These are phyloP conservation scores for Drosophila paranaensis DNA, from an alignment of 2,888 invertebrate species.

Conservation along the genomic window DNA sequence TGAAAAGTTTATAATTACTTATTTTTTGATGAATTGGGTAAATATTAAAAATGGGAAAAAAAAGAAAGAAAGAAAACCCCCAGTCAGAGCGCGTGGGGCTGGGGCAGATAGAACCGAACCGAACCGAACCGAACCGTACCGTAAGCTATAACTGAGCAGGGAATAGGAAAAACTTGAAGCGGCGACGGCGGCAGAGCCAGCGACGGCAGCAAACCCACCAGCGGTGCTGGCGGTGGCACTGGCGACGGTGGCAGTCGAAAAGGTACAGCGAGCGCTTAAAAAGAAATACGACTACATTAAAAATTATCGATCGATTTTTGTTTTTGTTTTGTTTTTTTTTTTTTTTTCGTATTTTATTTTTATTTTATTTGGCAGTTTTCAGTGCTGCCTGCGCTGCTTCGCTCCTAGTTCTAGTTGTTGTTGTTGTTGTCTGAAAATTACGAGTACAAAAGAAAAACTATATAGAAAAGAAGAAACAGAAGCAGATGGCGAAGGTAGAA, in stretches of 20 bases:
- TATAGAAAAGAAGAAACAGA: slow-evolving; percentile 6
- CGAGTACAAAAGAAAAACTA: slow-evolving; percentile 26
- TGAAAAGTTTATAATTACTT: slow-evolving; percentile 84
- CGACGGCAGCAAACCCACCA: background rate
- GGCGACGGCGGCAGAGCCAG: slow-evolving; percentile 20
- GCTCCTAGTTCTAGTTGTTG: background rate
- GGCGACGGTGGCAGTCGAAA: slow-evolving; percentile 45
- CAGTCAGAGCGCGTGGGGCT: slow-evolving; percentile 2
- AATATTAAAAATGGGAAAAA: slow-evolving; percentile 76
- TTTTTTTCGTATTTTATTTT: slow-evolving; percentile 25
- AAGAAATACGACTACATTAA: slow-evolving; percentile 80
- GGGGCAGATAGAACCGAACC: slow-evolving; percentile 23
- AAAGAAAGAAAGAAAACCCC: slow-evolving; percentile 14
- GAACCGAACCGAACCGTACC: slow-evolving; percentile 24
- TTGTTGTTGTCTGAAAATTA: slow-evolving; percentile 17
- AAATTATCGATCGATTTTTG: slow-evolving; percentile 77
- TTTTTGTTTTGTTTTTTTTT: background rate
- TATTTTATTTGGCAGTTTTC: slow-evolving; percentile 27
- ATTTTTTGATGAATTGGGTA: slow-evolving; percentile 84
- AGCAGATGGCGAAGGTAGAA: background rate
- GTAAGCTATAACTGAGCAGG: slow-evolving; percentile 46
- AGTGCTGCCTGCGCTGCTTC: background rate
- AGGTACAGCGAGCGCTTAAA: slow-evolving; percentile 70
- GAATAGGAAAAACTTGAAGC: slow-evolving; percentile 32
- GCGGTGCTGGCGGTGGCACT: background rate